Conservation (phyloP, 1,140 invertebrate species). For the Saxidomus purpurata region DNA sequence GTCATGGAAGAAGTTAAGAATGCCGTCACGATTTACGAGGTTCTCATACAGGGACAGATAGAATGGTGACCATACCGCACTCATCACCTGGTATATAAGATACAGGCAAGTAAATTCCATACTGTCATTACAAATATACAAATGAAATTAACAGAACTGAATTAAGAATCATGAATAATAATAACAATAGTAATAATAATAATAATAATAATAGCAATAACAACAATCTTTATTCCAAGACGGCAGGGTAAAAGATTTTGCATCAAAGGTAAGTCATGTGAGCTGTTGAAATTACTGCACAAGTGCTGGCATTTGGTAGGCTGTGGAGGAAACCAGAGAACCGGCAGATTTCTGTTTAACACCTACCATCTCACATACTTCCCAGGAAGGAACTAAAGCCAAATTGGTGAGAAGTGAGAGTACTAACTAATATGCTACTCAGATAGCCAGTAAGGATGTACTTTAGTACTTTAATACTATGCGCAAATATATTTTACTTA, state of each 20-base stretch:
- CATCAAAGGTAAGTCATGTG: no score
- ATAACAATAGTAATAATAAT: neutral
- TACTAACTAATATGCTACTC: no score
- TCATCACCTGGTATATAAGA: conserved; percentile 66
- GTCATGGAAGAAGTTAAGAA: conserved; percentile 80
- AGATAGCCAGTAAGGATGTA: neutral
- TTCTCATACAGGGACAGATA: conserved; percentile 75
- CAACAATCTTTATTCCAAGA: no score
- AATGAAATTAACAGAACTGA: neutral
- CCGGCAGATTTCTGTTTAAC: no score
- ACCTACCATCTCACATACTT: no score
- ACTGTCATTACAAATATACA: no score
- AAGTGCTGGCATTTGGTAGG: no score
- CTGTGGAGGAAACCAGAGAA: no score
- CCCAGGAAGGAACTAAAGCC: no score
- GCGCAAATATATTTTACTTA: conserved; percentile 47
- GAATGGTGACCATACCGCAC: conserved; percentile 78
- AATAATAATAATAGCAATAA: neutral
- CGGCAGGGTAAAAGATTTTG: neutral
- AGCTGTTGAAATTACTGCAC: no score
- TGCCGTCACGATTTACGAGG: conserved; percentile 77
- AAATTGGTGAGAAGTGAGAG: no score
- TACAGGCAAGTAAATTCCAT: no score
- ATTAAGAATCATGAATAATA: neutral
- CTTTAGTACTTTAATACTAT: neutral